Conservation (phyloP, 2,113 vertebrate genomes). For the Progne subis region DNA sequence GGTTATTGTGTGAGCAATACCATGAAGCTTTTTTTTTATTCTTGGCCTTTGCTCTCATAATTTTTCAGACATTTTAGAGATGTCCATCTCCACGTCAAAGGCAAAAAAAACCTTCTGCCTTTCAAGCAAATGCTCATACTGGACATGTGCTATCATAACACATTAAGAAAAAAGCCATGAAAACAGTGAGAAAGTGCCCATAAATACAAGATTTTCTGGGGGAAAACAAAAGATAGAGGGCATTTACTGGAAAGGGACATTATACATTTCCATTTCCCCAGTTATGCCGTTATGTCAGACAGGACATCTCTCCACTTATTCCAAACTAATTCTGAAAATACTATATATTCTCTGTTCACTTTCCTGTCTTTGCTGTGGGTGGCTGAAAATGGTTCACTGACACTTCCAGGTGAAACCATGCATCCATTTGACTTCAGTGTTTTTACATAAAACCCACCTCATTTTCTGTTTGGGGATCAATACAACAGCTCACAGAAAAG, state of each 20-base stretch:
- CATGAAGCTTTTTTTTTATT: not conserved
- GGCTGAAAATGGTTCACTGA: not conserved
- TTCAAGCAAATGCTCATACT: not conserved
- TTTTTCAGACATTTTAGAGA: not conserved
- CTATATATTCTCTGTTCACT: not conserved
- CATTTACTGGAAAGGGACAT: not conserved
- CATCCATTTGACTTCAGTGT: not conserved
- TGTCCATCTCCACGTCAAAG: not conserved
- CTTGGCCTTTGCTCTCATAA: not conserved
- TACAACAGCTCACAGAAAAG: not conserved
- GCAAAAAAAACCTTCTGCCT: not conserved
- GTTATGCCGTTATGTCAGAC: not conserved
- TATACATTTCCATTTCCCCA: not conserved
- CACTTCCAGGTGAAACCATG: not conserved
- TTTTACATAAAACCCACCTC: slow-evolving; percentile 6
- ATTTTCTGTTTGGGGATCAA: slow-evolving; percentile 2
- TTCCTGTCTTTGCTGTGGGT: not conserved
- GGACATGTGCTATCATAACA: not conserved
- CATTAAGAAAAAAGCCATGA: not conserved
- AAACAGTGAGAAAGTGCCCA: not conserved
- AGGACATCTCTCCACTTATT: not conserved
- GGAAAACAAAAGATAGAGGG: not conserved
- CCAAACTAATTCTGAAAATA: slow-evolving; percentile 26
- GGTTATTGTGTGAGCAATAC: not conserved
- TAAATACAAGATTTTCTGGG: not conserved